Evolutionary conservation across 2,888 invertebrate species (phyloP), one percentile per base, ranked within the genome.

Genomic region (Nephrotoma guestfalica): DNA sequence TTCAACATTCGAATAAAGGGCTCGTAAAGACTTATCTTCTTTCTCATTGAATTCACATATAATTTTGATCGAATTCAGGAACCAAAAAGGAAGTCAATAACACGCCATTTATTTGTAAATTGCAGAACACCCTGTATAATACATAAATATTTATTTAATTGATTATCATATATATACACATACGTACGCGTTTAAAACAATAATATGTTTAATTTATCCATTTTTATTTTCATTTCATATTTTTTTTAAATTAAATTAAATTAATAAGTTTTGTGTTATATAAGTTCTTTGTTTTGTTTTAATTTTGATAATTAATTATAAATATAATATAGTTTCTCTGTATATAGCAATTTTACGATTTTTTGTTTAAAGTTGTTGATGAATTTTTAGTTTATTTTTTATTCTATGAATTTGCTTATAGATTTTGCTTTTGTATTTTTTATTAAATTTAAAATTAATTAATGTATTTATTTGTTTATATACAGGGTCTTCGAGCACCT

Each of bases 401-500:
- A 41, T 41, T 41, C 84, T 41, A 84, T 84, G 41, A 41, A 4
- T 84, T 42, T 84, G 84, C 42, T 84, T 84, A 42, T 84, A 71
- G 30, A 71, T 30, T 84, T 84, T 84, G 84, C n/a, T 84, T 84
- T 84, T 84, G 42, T 84, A 41, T 84, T 84, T 13, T 84, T 84
- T 84, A 41, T 84, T 84, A 41, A 41, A 84, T 84, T 84, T 84
- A 84, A 84, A 84, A 84, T 84, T 84, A 84, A 41, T 41, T 84
- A 84, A 41, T 84, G 15, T 84, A 84, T n/a, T 41, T 84, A 30
- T 84, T n/a, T n/a, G 5, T 84, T 13, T 41, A 30, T 30, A 30
- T 30, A 30, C 30, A 30, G 30, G 30, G 30, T 30, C 30, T 30
- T 30, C 30, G 30, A 30, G 30, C 30, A 30, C 30, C 4, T 84